phyloP scores from a whole-genome alignment of 2,888 invertebrate genomes.

The Stenchaetothrips biformis region DNA sequence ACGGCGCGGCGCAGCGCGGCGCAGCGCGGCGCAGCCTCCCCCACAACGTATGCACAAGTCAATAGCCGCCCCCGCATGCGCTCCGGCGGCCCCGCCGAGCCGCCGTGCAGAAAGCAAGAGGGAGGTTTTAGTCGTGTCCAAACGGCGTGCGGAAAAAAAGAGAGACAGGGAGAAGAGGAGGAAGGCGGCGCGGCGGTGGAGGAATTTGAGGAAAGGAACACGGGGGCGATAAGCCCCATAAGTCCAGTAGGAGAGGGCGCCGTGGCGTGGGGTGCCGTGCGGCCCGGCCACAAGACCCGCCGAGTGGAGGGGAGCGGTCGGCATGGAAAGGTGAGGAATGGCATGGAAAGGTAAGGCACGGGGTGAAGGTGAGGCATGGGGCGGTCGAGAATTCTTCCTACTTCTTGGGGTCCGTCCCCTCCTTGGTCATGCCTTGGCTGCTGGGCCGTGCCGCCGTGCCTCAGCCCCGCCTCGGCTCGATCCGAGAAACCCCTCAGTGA shows the following conservation, averaged over 20 bases:
- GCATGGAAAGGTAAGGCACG: neutral
- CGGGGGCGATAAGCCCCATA: neutral
- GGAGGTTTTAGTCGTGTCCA: neutral
- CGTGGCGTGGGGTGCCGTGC: neutral
- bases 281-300: neutral
- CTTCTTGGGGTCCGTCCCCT: too few relatives aligned
- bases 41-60: constrained; percentile 4
- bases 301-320: neutral
- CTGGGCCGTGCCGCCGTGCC: too few relatives aligned
- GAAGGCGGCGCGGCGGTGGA: neutral
- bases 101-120: neutral
- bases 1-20: neutral
- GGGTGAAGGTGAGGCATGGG: neutral
- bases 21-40: neutral
- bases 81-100: neutral
- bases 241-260: neutral
- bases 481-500: too few relatives aligned
- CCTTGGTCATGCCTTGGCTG: too few relatives aligned
- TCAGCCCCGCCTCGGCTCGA: too few relatives aligned
- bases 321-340: neutral
- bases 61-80: neutral
- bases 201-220: neutral
- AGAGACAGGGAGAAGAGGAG: neutral
- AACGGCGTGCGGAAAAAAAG: neutral
- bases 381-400: neutral